A percentile compares a stretch with the other conserved stretches of the same genome.
phyloP scores from a whole-genome alignment of 2,888 invertebrate species.

The Melangyna quadrimaculata region DNA sequence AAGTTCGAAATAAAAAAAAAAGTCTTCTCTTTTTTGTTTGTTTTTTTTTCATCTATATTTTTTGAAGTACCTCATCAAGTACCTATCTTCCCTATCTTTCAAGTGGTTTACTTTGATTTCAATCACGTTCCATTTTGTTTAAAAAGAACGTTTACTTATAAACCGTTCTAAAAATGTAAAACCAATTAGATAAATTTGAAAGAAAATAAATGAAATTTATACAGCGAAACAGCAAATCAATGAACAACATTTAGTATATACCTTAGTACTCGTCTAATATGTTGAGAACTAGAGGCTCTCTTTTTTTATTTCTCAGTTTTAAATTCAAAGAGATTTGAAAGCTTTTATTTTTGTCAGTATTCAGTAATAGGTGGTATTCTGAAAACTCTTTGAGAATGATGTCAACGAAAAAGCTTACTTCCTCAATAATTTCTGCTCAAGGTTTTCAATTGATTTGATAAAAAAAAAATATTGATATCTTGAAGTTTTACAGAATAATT shows the following conservation, averaged over 20 bases:
- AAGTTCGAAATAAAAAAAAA: background rate
- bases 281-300: background rate
- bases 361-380: background rate
- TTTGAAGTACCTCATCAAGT: conserved; percentile 1
- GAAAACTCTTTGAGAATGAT: background rate
- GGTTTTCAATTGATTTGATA: background rate
- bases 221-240: conserved; percentile 50
- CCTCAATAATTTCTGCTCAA: background rate
- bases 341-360: background rate
- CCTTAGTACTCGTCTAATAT: too few relatives aligned
- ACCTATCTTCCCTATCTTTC: conserved; percentile 7
- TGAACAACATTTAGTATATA: conserved; percentile 36
- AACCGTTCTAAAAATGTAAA: conserved; percentile 13
- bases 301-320: background rate
- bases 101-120: conserved; percentile 32
- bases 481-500: background rate
- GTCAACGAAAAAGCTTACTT: background rate
- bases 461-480: background rate
- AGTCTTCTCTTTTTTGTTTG: too few relatives aligned
- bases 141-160: conserved; percentile 1
- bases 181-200: conserved; percentile 23
- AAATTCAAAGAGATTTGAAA: background rate
- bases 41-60: background rate
- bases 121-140: background rate
- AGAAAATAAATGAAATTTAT: conserved; percentile 26